Base-by-base conservation (phyloP, 53 echinoderm and acorn worm genomes). In the Echinometra lucunter region DNA sequence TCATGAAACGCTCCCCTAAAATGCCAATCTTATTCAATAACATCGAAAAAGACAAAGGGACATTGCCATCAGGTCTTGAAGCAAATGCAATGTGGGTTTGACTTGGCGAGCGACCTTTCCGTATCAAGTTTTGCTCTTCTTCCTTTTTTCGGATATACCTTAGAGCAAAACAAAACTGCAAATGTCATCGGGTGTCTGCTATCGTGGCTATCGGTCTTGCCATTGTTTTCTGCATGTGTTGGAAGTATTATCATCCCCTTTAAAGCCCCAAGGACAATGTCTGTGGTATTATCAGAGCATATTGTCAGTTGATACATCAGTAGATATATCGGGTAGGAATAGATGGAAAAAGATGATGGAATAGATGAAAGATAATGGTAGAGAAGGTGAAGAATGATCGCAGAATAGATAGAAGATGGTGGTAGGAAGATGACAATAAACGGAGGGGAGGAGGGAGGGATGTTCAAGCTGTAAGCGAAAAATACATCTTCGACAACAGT, bases 161-260 rank as follows among this genome's bases (percentile, higher is more conserved):
- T 40, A 17, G 40, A 78, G 78, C 78, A 6, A 78, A 23, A n/a
- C n/a, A n/a, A 72, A 72, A 32, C 42, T 42, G 78, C 42, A 78
- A 78, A 78, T 78, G 78, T 78, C 78, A 78, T 38, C 38, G 38
- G 19, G 78, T 40, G 18, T 6, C 40, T 19, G 42, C 42, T 17
- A 78, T 78, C 78, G 21, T 30, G 15, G 42, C 42, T 17, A 78
- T 78, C 78, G 13, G 78, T 78, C 38, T 35, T 19, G 10, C 32
- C 21, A 78, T 78, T 78, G 78, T 78, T 78, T 78, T 78, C 78
- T 78, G 78, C 78, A 78, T 38, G 78, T 40, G 78, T 42, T 38
- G 19, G 38, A 21, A 35, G 17, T 1, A 78, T 78, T 38, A 40
- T 40, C 40, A 21, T 78, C 78, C 42, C 42, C 63, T 63, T 78